Base-by-base conservation (phyloP, 2,113 vertebrate species). In the Dinomys branickii region DNA sequence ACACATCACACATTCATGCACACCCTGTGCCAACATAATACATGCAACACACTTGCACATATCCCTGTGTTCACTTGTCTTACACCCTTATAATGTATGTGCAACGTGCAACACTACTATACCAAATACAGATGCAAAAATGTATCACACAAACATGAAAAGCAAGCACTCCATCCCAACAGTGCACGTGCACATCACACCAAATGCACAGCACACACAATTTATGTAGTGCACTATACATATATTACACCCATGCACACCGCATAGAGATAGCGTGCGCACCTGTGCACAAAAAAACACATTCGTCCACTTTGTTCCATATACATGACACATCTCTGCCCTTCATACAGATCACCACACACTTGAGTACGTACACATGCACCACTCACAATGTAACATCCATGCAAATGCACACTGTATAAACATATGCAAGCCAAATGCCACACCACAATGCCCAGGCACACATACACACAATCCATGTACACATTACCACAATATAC, bases 401-500 rank as follows among this genome's bases (percentile, higher is more conserved):
- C 19, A 41, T 26, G 16, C 1, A 50, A 52, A 50, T 9, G 9
- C 47, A 50, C 0, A 7, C 10, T 13, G n/a, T 30, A 44, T 7
- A 96, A 38, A 30, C 17, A 86, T 28, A 44, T 0, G 35, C n/a
- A 69, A 56, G 56, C 67, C 75, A 52, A 58, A 54, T 1, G 38
- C 9, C 47, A 78, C n/a, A 33, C 30, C 2, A 69, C 16, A 47
- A 41, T 22, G 58, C 10, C 52, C 5, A 5, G 12, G 19, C 6
- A 84, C 41, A 65, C 19, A n/a, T 3, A 4, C 5, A 30, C 28
- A 87, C 6, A 11, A 5, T 6, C 58, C 24, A 75, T 26, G 22
- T 41, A 16, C 59, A 5, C 1, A 4, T 28, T 20, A 44, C 17
- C 20, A 3, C 13, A 26, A 7, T 1, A 5, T 1, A 38, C 22